Base-by-base conservation (phyloP, 35 echinoderm and acorn worm genomes). In the Lytechinus variegatus region DNA sequence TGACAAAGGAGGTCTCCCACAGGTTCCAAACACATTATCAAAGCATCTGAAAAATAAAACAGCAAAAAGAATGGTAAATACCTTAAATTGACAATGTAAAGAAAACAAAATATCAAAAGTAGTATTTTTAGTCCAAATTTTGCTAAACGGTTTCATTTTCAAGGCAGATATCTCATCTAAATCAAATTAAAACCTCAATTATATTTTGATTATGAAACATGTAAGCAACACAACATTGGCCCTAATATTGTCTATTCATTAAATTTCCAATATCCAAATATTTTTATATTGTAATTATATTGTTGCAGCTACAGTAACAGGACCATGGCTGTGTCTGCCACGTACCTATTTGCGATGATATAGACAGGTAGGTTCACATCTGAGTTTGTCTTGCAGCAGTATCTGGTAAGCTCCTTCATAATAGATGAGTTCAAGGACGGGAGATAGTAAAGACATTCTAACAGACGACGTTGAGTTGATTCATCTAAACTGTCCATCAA, bases 391-490 rank as follows among this genome's bases (percentile, higher is more conserved):
- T 57, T 93, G 55, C 92, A 93, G 92, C 92, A 93, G 27, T 57
- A 57, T 16, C 27, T 93, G 0, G 92, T 93, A 4, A 93, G 92
- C 29, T 54, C 14, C 54, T 54, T 57, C 28, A 93, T 33, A 10
- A 93, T 13, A 11, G 52, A 27, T 2, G 52, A 13, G 1, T 54
- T n/a, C 2, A 93, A 10, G 27, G n/a, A 27, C n/a, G 92, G 53
- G 11, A 93, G 53, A 54, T 93, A n/a, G 28, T 55, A 93, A 16
- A 93, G 92, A n/a, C 92, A 93, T 57, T 93, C 92, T 27, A 93
- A 13, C 13, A 93, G 27, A 24, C 92, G 52, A 33, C 54, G 92
- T 54, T 93, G 92, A 93, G 66, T 79, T 79, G 66, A 7, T n/a
- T n/a, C 4, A 8, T 79, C 66, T 79, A 79, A 79, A 24, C 66